Evolutionary conservation across 2,797 vertebrate genomes (phyloP).

Genomic region (Chelon labrosus): DNA sequence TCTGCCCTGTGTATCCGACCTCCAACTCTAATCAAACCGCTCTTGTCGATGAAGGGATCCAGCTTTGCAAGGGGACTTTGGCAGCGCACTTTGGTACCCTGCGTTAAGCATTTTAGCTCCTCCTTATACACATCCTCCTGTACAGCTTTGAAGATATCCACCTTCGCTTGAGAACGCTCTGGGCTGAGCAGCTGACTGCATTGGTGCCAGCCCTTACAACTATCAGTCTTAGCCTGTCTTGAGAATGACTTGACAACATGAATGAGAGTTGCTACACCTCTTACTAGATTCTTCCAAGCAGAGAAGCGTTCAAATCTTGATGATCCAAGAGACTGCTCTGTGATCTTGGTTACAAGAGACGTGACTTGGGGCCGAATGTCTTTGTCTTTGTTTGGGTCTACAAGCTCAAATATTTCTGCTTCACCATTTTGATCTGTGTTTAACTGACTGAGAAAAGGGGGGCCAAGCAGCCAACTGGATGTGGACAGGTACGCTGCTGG

Average conservation of each 20-base stretch:
- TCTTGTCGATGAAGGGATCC: neutral
- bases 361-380: neutral
- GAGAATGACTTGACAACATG: neutral
- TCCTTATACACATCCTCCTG: neutral
- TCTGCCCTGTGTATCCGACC: neutral
- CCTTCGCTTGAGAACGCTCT: neutral
- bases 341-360: neutral
- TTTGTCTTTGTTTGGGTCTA: neutral
- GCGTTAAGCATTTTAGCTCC: neutral
- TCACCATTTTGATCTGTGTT: neutral
- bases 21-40: neutral
- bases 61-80: neutral
- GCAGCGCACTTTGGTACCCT: neutral
- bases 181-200: neutral
- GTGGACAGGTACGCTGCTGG: neutral
- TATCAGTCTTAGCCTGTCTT: neutral
- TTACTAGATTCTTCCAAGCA: neutral
- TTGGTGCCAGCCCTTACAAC: neutral
- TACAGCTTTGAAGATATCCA: neutral
- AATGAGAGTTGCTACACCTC: neutral
- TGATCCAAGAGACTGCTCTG: neutral
- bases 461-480: conserved; percentile 2
- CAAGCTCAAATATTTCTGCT: conserved; percentile 1
- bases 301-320: neutral
- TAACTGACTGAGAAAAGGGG: neutral